phyloP scores from a whole-genome alignment of 2,888 invertebrate species.

The Trimorus sp. region DNA sequence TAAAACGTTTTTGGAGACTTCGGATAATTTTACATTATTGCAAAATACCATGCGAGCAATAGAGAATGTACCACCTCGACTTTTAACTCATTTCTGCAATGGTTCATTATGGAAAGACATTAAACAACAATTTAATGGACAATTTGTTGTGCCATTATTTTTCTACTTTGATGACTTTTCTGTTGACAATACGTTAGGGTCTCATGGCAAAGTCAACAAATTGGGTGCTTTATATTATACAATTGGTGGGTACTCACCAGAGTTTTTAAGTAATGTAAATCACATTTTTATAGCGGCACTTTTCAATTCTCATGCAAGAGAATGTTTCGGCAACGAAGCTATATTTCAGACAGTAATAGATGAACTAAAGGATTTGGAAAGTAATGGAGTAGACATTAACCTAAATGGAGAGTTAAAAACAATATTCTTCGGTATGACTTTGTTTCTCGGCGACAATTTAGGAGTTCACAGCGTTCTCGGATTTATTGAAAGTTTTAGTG shows the following conservation, averaged over 20 bases:
- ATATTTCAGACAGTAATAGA: constrained; percentile 32
- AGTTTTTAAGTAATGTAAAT: constrained; percentile 14
- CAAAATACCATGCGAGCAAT: too few relatives aligned
- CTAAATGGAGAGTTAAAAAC: constrained; percentile 7
- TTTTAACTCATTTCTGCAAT: too few relatives aligned
- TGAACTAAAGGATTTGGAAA: constrained; percentile 26
- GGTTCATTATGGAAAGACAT: too few relatives aligned
- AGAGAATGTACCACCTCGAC: too few relatives aligned
- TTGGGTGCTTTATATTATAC: constrained; percentile 40
- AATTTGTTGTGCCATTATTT: constrained; percentile 29
- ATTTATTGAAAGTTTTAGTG: constrained; percentile 56
- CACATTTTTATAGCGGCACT: constrained; percentile 28
- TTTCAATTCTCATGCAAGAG: constrained; percentile 30
- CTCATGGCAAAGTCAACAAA: constrained; percentile 35
- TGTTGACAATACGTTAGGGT: constrained; percentile 36
- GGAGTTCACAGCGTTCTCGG: constrained; percentile 57
- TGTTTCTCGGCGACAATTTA: constrained; percentile 62
- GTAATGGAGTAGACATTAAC: constrained; percentile 6
- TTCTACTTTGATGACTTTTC: constrained; percentile 48
- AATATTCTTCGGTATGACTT: constrained; percentile 40
- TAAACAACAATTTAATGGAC: too few relatives aligned
- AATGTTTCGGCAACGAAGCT: constrained; percentile 26
- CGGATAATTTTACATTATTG: too few relatives aligned
- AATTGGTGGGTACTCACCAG: constrained; percentile 24
- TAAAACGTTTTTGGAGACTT: too few relatives aligned